Evolutionary conservation across 1,140 invertebrate species (phyloP).

Genomic region (Papilio machaon): DNA sequence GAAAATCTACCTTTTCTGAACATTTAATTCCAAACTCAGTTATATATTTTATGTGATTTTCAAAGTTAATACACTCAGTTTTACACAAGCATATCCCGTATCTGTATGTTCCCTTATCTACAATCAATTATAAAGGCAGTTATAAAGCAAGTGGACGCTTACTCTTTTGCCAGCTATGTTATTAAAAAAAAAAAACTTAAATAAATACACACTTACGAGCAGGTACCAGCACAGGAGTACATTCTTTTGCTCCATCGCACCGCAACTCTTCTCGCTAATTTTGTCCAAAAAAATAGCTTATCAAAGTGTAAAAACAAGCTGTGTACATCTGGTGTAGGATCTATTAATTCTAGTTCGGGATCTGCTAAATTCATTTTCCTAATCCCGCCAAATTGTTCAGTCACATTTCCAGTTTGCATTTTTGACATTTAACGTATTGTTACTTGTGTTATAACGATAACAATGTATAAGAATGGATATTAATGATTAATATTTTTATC

Average conservation of each 20-base stretch:
- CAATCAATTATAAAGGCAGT: no score
- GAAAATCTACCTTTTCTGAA: no score
- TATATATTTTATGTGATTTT: no score
- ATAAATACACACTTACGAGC: constrained; percentile 67
- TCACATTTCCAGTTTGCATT: background rate
- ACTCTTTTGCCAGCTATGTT: background rate
- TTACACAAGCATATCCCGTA: no score
- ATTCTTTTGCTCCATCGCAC: constrained; percentile 98
- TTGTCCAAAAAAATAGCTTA: constrained; percentile 91
- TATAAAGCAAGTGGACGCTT: no score
- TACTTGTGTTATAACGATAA: background rate
- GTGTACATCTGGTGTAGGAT: constrained; percentile 96
- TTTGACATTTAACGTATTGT: background rate
- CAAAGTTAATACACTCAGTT: no score
- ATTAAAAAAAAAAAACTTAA: background rate
- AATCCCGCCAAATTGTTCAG: background rate
- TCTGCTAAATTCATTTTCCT: constrained; percentile 81
- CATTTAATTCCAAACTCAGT: no score
- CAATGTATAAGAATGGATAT: constrained; percentile 27
- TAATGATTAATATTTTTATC: background rate
- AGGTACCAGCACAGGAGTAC: constrained; percentile 90
- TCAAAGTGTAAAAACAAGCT: constrained; percentile 94
- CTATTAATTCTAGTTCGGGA: constrained; percentile 90
- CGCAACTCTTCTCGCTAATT: constrained; percentile 87
- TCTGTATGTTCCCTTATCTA: no score